Percentiles rank a stretch among this genome's conserved stretches.
These are phyloP conservation scores for Calliopum simillimum DNA, from an alignment of 2,888 invertebrate species.

Conservation along the genomic window DNA sequence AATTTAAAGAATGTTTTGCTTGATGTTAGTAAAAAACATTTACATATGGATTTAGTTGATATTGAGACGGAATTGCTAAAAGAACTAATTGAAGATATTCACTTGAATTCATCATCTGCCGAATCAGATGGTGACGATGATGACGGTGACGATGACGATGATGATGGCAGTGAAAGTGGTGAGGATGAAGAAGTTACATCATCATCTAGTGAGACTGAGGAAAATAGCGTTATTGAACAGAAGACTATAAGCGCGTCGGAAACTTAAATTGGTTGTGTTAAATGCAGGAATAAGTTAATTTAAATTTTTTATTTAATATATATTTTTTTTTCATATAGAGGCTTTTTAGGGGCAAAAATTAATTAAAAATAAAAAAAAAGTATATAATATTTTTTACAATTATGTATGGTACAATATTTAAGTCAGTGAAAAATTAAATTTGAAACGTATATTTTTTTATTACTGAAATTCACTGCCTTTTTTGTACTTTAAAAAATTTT, in stretches of 20 bases:
- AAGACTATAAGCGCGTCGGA: conserved; percentile 49
- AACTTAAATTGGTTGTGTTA: conserved; percentile 37
- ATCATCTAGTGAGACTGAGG: conserved; percentile 57
- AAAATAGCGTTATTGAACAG: conserved; percentile 60
- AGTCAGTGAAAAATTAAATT: too few relatives aligned
- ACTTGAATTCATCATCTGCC: conserved; percentile 47
- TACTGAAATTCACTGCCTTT: too few relatives aligned
- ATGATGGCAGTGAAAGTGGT: conserved; percentile 42
- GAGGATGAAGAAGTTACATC: conserved; percentile 47
- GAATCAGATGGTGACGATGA: conserved; percentile 46
- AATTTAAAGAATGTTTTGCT: conserved; percentile 61
- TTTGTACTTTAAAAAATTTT: too few relatives aligned
- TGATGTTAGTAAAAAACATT: conserved; percentile 57
- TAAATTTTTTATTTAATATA: conserved; percentile 42
- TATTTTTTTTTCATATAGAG: too few relatives aligned
- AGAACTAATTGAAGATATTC: conserved; percentile 62
- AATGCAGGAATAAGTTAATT: conserved; percentile 16
- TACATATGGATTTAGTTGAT: conserved; percentile 57
- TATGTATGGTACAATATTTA: too few relatives aligned
- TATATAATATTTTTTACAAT: conserved; percentile 37
- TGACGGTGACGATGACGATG: conserved; percentile 43
- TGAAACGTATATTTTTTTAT: too few relatives aligned
- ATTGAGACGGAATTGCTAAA: conserved; percentile 62
- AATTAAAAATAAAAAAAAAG: conserved; percentile 43
- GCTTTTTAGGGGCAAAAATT: conserved; percentile 39